A percentile compares a stretch with the other conserved stretches of the same genome.
Conservation (phyloP, 92 coral and sea anemone genomes). For the Ricordea florida region DNA sequence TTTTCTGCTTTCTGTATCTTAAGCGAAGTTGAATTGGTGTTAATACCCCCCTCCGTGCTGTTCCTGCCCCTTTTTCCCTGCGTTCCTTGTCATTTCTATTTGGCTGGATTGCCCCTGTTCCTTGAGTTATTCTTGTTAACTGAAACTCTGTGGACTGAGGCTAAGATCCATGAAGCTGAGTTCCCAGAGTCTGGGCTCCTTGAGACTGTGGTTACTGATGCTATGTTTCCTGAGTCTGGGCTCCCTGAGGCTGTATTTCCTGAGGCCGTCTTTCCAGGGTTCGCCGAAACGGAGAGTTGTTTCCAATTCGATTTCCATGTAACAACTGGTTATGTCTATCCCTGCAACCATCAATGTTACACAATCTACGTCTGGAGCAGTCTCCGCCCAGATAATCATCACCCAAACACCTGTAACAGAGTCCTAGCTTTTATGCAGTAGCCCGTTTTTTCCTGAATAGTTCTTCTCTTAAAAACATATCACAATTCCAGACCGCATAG, state of each 20-base stretch:
- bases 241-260: neutral
- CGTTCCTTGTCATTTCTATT: neutral
- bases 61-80: neutral
- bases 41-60: conserved; percentile 31
- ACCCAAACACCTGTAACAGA: conserved; percentile 46
- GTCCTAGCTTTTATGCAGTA: conserved; percentile 7
- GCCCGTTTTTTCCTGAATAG: no score
- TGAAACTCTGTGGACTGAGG: neutral
- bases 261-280: neutral
- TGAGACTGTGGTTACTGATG: neutral
- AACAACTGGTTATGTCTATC: conserved; percentile 28
- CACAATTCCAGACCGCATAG: conserved; percentile 46
- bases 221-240: neutral
- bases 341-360: conserved; percentile 13
- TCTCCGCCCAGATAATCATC: conserved; percentile 33
- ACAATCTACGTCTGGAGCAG: conserved; percentile 16
- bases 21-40: conserved; percentile 5
- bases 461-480: neutral
- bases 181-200: neutral
- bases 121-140: neutral
- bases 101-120: neutral
- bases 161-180: neutral
- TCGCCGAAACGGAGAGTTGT: neutral
- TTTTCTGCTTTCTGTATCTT: conserved; percentile 17
- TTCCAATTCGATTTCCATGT: conserved; percentile 11